Percentiles rank a stretch among this genome's conserved stretches.
Conservation (phyloP, 1,140 invertebrate genomes). For the Camponotus pennsylvanicus region DNA sequence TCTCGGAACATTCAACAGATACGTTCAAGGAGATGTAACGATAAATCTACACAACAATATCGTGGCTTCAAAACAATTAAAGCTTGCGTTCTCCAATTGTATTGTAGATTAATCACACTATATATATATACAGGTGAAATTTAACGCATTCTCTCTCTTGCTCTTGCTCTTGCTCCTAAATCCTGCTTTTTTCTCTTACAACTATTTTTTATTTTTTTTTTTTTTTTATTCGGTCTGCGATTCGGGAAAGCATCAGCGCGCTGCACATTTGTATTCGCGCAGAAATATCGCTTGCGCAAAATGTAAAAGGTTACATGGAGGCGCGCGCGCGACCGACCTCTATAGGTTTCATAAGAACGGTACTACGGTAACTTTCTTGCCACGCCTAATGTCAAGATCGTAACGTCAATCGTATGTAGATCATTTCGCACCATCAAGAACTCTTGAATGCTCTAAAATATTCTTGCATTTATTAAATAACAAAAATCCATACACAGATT, state of each 20-base stretch:
- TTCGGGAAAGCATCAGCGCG: constrained; percentile 58
- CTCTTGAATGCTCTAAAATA: no score
- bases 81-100: constrained; percentile 15
- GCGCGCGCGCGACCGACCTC: constrained; percentile 31
- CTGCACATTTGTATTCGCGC: constrained; percentile 62
- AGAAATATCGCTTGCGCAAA: constrained; percentile 74
- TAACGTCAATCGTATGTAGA: constrained; percentile 44
- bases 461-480: background rate
- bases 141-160: background rate
- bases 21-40: background rate
- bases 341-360: constrained; percentile 56
- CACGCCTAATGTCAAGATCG: constrained; percentile 75
- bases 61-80: background rate
- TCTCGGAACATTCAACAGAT: background rate
- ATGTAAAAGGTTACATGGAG: constrained; percentile 70
- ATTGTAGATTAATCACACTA: background rate
- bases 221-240: constrained; percentile 13
- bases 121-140: constrained; percentile 27
- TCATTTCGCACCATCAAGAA: background rate
- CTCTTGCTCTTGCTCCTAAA: constrained; percentile 9
- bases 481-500: background rate
- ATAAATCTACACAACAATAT: background rate
- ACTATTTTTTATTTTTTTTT: constrained; percentile 1
- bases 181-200: background rate
- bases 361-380: constrained; percentile 61